Percentiles rank a stretch among this genome's conserved stretches.
These are phyloP conservation scores for Aphrophora alni DNA, from an alignment of 2,888 invertebrate species.

Conservation along the genomic window DNA sequence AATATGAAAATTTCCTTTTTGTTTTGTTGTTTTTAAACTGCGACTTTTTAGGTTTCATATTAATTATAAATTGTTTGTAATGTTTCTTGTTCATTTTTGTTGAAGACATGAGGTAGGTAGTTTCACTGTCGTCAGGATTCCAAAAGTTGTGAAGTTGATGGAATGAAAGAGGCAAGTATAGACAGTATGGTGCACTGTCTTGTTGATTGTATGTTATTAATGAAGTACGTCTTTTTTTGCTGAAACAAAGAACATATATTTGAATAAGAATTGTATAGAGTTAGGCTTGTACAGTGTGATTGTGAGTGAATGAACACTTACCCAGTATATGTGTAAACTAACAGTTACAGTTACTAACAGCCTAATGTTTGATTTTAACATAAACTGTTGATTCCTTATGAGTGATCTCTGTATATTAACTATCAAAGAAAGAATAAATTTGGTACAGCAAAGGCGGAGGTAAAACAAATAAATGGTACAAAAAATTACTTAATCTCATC, in stretches of 20 bases:
- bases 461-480: too few relatives aligned
- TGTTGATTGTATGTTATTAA: not conserved
- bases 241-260: not conserved
- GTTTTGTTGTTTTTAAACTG: conserved; percentile 20
- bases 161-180: not conserved
- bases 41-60: conserved; percentile 16
- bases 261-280: too few relatives aligned
- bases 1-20: conserved; percentile 23
- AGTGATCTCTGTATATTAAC: not conserved
- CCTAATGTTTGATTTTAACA: too few relatives aligned
- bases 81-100: not conserved
- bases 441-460: too few relatives aligned
- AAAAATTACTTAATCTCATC: too few relatives aligned
- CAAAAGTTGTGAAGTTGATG: not conserved
- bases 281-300: too few relatives aligned
- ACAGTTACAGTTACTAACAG: too few relatives aligned
- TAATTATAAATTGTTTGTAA: not conserved
- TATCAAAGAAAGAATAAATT: too few relatives aligned
- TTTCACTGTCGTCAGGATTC: not conserved
- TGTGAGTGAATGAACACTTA: too few relatives aligned
- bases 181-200: not conserved
- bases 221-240: not conserved
- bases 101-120: not conserved
- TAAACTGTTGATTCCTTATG: too few relatives aligned
- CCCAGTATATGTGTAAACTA: too few relatives aligned